These are phyloP conservation scores for Barnardius zonarius DNA, from an alignment of 2,113 vertebrate genomes.

Conservation along the genomic window DNA sequence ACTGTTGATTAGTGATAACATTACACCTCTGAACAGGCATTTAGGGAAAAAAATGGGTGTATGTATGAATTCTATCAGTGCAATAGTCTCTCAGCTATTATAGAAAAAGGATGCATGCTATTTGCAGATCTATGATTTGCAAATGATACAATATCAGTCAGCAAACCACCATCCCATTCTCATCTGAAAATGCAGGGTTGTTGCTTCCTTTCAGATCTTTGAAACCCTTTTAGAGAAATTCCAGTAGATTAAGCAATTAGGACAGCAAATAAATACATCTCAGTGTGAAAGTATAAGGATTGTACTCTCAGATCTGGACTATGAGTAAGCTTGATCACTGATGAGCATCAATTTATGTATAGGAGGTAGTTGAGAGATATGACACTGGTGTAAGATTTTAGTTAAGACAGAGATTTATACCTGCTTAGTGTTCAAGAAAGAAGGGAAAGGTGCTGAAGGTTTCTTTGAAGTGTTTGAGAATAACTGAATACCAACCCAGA, in stretches of 20 bases:
- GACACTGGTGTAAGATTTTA: background rate
- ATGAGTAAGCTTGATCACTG: background rate
- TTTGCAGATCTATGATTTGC: background rate
- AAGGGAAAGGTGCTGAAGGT: background rate
- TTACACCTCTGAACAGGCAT: background rate
- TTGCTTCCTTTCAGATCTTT: background rate
- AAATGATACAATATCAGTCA: background rate
- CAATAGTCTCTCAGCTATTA: background rate
- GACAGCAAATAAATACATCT: background rate
- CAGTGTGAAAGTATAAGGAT: background rate
- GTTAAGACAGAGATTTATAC: background rate
- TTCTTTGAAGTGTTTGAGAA: background rate
- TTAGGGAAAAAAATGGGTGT: background rate
- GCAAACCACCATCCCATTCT: background rate
- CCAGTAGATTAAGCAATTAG: background rate
- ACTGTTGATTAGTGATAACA: background rate
- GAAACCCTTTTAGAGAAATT: background rate
- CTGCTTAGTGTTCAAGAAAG: background rate
- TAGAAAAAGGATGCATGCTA: background rate
- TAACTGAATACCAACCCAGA: background rate
- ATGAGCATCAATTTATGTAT: background rate
- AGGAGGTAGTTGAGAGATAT: background rate
- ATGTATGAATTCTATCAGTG: background rate
- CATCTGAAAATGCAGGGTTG: background rate
- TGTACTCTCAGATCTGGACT: background rate